Base-by-base conservation (phyloP, 2,113 vertebrate genomes). In the Mirza zaza region DNA sequence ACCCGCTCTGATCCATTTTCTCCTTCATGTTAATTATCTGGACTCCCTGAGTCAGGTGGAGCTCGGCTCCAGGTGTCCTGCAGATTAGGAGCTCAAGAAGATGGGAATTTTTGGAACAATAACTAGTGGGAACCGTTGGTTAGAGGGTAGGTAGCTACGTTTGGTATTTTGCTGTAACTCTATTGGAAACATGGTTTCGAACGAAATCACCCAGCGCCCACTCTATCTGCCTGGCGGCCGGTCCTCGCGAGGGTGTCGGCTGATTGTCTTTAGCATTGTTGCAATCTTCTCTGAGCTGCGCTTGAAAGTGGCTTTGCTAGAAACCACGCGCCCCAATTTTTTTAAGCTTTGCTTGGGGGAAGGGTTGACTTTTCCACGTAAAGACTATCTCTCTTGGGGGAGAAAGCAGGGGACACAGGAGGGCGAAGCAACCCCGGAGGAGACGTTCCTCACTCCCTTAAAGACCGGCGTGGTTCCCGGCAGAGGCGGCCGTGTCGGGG, bases 1-100 rank as follows among this genome's bases (percentile, higher is more conserved):
- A 96, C 96, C 97, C 91, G 97, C 97, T 97, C 95, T 96, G 97
- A 97, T 98, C 97, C 91, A 97, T 98, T 98, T 98, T 97, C 96
- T 97, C 95, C 97, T 96, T 94, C 94, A 77, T 90, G 98, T 96
- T 97, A 98, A 98, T 98, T 98, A 95, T 94, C 94, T 89, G 94
- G 95, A 92, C 95, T 97, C 93, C 93, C 87, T 77, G 59, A 84
- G 88, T 97, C 96, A 87, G 90, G 93, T 84, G 95, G 97, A 89
- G 87, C 88, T 87, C 80, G 94, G 90, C 95, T 97, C 96, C 96
- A 75, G 96, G 97, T 98, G 98, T 97, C 96, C 90, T 42, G 95
- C 88, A 95, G 97, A 96, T 95, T 82, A 97, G 88, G 71, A 92
- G 70, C 88, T 80, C 12, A 13, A 92, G 84, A 94, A 96, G 90